phyloP scores from a whole-genome alignment of 2,113 vertebrate species.

The Cyprinodon variegatus region DNA sequence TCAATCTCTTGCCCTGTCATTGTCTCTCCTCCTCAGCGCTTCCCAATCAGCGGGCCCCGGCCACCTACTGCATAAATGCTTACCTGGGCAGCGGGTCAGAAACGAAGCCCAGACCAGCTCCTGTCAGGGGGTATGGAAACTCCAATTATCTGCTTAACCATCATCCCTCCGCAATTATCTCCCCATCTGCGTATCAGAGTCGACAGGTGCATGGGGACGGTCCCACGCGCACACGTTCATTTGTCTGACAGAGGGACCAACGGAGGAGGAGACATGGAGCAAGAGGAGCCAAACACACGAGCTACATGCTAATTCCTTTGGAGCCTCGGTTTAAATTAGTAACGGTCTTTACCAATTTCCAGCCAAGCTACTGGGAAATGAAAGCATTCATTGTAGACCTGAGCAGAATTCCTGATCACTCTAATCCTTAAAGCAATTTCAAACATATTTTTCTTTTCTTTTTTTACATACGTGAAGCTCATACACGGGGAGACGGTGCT shows the following conservation, averaged over 20 bases:
- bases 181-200: conserved; percentile 66
- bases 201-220: conserved; percentile 65
- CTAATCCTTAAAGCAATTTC: background rate
- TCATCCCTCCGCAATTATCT: conserved; percentile 70
- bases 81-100: conserved; percentile 73
- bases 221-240: conserved; percentile 32
- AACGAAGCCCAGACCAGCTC: conserved; percentile 59
- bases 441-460: background rate
- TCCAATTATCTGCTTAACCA: conserved; percentile 74
- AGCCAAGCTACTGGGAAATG: conserved; percentile 39
- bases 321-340: conserved; percentile 30
- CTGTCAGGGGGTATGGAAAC: conserved; percentile 63
- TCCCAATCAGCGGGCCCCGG: conserved; percentile 52
- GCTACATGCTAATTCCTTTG: conserved; percentile 34
- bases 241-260: conserved; percentile 49
- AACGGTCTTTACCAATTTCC: conserved; percentile 27
- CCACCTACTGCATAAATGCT: conserved; percentile 65
- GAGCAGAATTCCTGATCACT: conserved; percentile 20
- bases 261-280: conserved; percentile 35
- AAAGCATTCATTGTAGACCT: background rate
- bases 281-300: conserved; percentile 17
- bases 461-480: background rate
- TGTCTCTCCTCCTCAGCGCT: conserved; percentile 45
- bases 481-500: background rate
- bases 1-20: conserved; percentile 43